phyloP scores from a whole-genome alignment of 2,113 vertebrate genomes.

The Xerus inauris region DNA sequence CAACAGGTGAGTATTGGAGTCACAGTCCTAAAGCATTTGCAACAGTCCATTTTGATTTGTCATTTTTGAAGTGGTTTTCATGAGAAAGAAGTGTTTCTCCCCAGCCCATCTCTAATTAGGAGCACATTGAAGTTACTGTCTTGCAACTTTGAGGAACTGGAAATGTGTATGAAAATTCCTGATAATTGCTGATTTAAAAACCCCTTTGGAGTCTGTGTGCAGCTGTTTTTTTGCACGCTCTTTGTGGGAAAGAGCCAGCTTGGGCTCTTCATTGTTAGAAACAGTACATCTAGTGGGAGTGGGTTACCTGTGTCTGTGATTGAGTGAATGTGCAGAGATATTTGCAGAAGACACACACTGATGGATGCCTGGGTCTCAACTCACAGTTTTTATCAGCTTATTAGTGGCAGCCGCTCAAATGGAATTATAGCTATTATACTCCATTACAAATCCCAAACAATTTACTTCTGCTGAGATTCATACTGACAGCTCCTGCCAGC shows the following conservation, averaged over 20 bases:
- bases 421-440: conserved; percentile 87
- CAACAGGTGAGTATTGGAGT: background rate
- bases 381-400: conserved; percentile 82
- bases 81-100: conserved; percentile 20
- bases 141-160: conserved; percentile 58
- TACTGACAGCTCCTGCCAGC: conserved; percentile 79
- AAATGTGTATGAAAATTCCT: conserved; percentile 76
- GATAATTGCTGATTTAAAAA: conserved; percentile 73
- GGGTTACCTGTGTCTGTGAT: conserved; percentile 72
- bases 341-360: conserved; percentile 60
- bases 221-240: background rate
- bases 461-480: conserved; percentile 85
- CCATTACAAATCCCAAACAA: conserved; percentile 85
- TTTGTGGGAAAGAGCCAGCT: conserved; percentile 45
- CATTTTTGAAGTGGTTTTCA: conserved; percentile 66
- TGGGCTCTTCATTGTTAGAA: conserved; percentile 66
- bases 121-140: conserved; percentile 62
- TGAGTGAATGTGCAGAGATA: conserved; percentile 64
- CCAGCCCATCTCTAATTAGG: background rate
- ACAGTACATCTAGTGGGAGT: conserved; percentile 45
- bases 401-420: conserved; percentile 86
- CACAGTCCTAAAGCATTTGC: background rate
- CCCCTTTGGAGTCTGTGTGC: conserved; percentile 45
- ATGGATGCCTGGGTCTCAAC: conserved; percentile 73
- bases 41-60: background rate